These are phyloP conservation scores for Diachasma alloeum DNA, from an alignment of 1,140 invertebrate species.

Conservation along the genomic window DNA sequence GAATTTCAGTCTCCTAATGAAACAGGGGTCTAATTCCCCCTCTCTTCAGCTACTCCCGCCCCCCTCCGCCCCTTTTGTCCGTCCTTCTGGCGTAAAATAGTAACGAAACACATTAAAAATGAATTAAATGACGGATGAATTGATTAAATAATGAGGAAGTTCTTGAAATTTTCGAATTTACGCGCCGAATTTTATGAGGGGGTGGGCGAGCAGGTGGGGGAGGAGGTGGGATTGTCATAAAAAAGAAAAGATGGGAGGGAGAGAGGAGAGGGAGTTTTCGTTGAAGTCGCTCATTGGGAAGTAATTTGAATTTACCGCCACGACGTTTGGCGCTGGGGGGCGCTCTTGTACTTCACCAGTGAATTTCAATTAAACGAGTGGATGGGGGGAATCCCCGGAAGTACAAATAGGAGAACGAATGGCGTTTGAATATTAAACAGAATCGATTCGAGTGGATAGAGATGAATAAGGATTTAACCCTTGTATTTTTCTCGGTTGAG, in stretches of 20 bases:
- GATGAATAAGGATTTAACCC: not conserved
- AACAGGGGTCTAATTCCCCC: not conserved
- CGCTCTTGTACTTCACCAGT: not conserved
- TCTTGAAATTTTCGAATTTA: constrained; percentile 31
- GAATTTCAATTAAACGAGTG: not conserved
- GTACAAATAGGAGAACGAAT: constrained; percentile 1
- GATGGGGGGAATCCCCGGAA: constrained; percentile 1
- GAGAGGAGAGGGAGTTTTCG: constrained; percentile 1
- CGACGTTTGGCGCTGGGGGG: constrained; percentile 34
- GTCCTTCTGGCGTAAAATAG: not conserved
- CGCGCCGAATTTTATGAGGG: constrained; percentile 27
- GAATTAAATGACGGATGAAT: not conserved
- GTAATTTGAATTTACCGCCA: constrained; percentile 36
- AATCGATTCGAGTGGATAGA: not conserved
- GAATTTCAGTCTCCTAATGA: constrained; percentile 27
- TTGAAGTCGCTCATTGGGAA: constrained; percentile 23
- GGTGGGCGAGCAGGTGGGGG: not conserved
- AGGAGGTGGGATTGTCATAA: not conserved
- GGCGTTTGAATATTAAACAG: not conserved
- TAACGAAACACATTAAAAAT: not conserved
- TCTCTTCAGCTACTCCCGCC: not conserved
- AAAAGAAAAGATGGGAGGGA: no score
- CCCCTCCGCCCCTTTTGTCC: not conserved
- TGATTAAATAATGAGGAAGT: constrained; percentile 18
- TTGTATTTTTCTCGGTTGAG: no score